These are phyloP conservation scores for Arctocebus calabarensis DNA, from an alignment of 2,797 vertebrate species.

Conservation along the genomic window DNA sequence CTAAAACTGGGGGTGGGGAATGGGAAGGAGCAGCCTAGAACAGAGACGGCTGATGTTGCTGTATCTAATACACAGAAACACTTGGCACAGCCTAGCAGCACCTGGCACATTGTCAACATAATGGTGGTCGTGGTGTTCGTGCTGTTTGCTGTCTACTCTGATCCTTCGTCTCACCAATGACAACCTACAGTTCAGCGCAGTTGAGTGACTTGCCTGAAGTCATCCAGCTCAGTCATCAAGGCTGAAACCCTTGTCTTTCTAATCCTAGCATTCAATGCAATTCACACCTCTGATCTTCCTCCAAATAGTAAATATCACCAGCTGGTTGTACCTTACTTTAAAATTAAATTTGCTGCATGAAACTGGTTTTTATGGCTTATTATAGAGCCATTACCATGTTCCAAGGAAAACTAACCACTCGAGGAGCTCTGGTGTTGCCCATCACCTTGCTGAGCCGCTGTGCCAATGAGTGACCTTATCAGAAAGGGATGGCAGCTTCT, in stretches of 20 bases:
- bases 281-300: not conserved
- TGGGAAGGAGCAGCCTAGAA: not conserved
- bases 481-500: not conserved
- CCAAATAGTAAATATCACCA: not conserved
- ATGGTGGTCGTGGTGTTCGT: accelerated
- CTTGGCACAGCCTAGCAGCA: not conserved
- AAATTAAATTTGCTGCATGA: not conserved
- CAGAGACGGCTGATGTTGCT: not conserved
- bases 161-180: not conserved
- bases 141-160: not conserved
- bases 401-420: not conserved
- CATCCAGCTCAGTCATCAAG: not conserved
- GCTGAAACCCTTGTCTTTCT: not conserved
- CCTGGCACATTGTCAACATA: not conserved
- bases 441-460: not conserved
- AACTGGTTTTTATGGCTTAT: not conserved
- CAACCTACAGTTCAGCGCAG: not conserved
- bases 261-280: not conserved
- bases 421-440: not conserved
- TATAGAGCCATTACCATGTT: not conserved
- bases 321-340: not conserved
- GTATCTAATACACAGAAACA: not conserved
- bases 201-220: not conserved
- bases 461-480: not conserved
- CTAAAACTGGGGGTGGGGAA: not conserved